Percentiles rank a stretch among this genome's conserved stretches.
Evolutionary conservation across 2,888 invertebrate genomes (phyloP).

Genomic region (Strigamia transsilvanica): DNA sequence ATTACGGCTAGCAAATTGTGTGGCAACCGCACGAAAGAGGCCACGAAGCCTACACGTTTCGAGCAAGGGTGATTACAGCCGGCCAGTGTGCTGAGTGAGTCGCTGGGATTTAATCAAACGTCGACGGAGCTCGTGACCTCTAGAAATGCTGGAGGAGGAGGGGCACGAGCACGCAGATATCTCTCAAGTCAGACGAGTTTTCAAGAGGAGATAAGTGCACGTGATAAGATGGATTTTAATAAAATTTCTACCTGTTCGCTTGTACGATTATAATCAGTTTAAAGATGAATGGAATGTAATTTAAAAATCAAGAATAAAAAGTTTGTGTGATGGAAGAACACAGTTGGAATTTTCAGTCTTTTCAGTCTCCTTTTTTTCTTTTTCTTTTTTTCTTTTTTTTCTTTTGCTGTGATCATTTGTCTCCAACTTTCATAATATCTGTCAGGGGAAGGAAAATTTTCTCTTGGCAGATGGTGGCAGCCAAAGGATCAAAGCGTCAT

Average conservation of each 20-base stretch:
- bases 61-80: conserved; percentile 49
- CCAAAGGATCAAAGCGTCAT: conserved; percentile 33
- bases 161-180: conserved; percentile 38
- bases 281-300: conserved; percentile 32
- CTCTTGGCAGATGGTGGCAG: conserved; percentile 34
- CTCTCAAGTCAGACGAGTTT: conserved; percentile 22
- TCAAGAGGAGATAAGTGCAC: conserved; percentile 42
- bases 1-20: conserved; percentile 46
- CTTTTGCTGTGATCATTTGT: conserved; percentile 36
- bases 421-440: conserved; percentile 40
- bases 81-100: conserved; percentile 36
- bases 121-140: conserved; percentile 43
- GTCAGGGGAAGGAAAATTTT: conserved; percentile 15
- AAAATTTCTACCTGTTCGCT: conserved; percentile 38
- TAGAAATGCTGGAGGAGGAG: conserved; percentile 8
- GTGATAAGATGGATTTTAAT: conserved; percentile 39
- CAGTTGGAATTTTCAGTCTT: neutral
- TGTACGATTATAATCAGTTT: conserved; percentile 14
- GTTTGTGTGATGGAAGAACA: neutral
- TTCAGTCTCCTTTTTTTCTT: neutral
- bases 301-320: neutral
- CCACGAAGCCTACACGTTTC: conserved; percentile 33
- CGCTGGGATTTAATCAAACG: conserved; percentile 45
- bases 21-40: conserved; percentile 29
- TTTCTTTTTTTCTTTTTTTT: neutral